These are phyloP conservation scores for Lithodes maja DNA, from an alignment of 2,888 invertebrate genomes.

Conservation along the genomic window DNA sequence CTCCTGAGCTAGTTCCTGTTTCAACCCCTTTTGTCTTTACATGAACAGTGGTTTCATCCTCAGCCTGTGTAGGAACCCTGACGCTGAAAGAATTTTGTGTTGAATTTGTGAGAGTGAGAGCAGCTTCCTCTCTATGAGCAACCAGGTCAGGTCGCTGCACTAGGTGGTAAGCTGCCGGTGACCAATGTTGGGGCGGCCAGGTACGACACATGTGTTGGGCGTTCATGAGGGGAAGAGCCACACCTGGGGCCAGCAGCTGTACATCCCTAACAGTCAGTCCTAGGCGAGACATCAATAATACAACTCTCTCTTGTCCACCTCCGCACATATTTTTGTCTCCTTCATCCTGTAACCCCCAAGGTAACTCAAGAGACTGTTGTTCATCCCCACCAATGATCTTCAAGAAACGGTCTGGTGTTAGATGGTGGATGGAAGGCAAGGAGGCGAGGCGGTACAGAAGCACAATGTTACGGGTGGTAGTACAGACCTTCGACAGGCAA, in stretches of 20 bases:
- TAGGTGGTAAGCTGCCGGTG: conserved; percentile 82
- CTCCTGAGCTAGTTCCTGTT: not conserved
- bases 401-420: conserved; percentile 50
- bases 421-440: conserved; percentile 41
- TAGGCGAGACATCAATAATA: conserved; percentile 63
- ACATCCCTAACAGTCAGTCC: conserved; percentile 77
- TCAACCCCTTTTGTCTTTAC: not conserved
- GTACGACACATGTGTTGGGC: conserved; percentile 83
- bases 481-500: conserved; percentile 65
- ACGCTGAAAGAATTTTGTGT: not conserved
- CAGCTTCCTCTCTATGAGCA: conserved; percentile 53
- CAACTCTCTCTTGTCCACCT: conserved; percentile 65
- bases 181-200: conserved; percentile 84
- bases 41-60: conserved; percentile 37
- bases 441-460: conserved; percentile 56
- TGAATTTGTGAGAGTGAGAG: not conserved
- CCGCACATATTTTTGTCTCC: not conserved
- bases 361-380: conserved; percentile 19
- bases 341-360: not conserved
- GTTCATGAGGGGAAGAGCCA: conserved; percentile 82
- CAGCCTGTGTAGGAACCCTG: not conserved
- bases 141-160: conserved; percentile 84
- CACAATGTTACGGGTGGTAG: conserved; percentile 61
- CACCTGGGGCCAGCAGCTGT: conserved; percentile 83
- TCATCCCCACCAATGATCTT: conserved; percentile 30